Conservation (phyloP, 2,113 vertebrate genomes). For the Mus musculus region GRCm39 chr1:113376001-113376500, state of each 20-base stretch:
- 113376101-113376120: not conserved
- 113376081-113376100: not conserved
- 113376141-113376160: not conserved
- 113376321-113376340: constrained; percentile 32
- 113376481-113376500: constrained; percentile 25
- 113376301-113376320: constrained; percentile 31
- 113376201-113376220: not conserved
- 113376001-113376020: not conserved
- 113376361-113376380: constrained; percentile 45
- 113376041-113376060: not conserved
- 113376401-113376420: constrained; percentile 40
- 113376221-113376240: not conserved
- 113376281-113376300: not conserved
- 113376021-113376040: constrained; percentile 4
- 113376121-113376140: not conserved
- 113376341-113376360: constrained; percentile 59
- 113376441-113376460: constrained; percentile 56
- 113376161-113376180: not conserved
- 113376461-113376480: constrained; percentile 4
- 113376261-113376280: constrained; percentile 30
- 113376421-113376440: constrained; percentile 39
- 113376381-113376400: constrained; percentile 37
- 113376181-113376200: not conserved
- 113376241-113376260: not conserved
- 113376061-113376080: not conserved